Base-by-base conservation (phyloP, 2,113 vertebrate species). In the Lepus americanus region DNA sequence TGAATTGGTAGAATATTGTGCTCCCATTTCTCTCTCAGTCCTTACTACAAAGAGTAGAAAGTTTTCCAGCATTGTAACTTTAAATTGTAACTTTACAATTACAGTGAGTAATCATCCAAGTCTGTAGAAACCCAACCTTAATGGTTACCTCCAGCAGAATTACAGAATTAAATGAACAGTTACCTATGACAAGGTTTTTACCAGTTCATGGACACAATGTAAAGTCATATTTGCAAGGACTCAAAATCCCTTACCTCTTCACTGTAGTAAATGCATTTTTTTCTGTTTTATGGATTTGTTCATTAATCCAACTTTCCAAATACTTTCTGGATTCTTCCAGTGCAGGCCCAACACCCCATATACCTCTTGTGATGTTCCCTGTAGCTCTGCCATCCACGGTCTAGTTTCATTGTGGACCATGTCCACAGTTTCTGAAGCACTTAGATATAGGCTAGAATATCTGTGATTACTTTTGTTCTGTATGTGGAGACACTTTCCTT, bases 11-110 rank as follows among this genome's bases (percentile, higher is more conserved):
- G n/a, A 64, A 49, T 13, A 2, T 6, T 29, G 5, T 49, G n/a
- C 66, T 64, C 64, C 29, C 3, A 55, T 3, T 10, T 12, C 63
- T 31, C 27, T 6, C 39, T 78, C 39, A 77, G 22, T 1, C 17
- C 14, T 3, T 1, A 79, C 25, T 10, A 29, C 33, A 85, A 76
- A 53, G 22, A 29, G 16, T 29, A 64, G 29, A 69, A 78, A 61
- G 4, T 10, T 67, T 10, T 78, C 6, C 12, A 22, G 31, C 49
- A 67, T n/a, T n/a, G n/a, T n/a, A n/a, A n/a, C n/a, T n/a, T n/a
- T n/a, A n/a, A n/a, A n/a, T n/a, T n/a, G n/a, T n/a, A n/a, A n/a
- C 31, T 85, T 89, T 89, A 31, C 12, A 69, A 31, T 89, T 85
- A 67, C 11, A 53, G 19, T 29, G 36, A 16, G 29, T 3, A 31